Conservation (phyloP, 2,113 vertebrate genomes). For the Calyptommatus sinebrachiatus region DNA sequence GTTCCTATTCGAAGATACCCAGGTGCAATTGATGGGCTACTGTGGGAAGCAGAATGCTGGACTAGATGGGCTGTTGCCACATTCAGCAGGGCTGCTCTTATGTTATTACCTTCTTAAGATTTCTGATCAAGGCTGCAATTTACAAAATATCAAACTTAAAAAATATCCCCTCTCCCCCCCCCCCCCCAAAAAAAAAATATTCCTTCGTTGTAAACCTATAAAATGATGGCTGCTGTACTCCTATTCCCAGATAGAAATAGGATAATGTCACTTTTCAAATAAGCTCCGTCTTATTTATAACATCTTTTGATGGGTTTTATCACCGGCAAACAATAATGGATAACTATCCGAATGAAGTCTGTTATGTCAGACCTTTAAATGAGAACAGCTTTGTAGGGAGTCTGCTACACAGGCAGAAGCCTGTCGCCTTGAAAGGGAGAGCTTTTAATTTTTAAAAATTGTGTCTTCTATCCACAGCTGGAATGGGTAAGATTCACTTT, state of each 20-base stretch:
- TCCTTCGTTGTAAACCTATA: conserved; percentile 51
- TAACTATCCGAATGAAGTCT: conserved; percentile 54
- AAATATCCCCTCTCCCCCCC: conserved; percentile 36
- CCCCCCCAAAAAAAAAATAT: conserved; percentile 35
- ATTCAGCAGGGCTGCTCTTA: too few species aligned
- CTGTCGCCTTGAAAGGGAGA: conserved; percentile 30
- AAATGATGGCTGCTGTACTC: conserved; percentile 54
- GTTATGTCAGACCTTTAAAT: conserved; percentile 46
- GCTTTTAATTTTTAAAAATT: conserved; percentile 48
- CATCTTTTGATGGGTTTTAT: conserved; percentile 65
- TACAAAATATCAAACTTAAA: conserved; percentile 61
- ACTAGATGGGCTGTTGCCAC: too few species aligned
- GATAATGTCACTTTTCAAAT: conserved; percentile 62
- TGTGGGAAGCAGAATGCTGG: too few species aligned
- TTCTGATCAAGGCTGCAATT: conserved; percentile 57
- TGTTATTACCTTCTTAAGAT: conserved; percentile 1
- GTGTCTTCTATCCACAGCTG: conserved; percentile 23
- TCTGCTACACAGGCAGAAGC: conserved; percentile 29
- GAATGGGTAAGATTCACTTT: conserved; percentile 43
- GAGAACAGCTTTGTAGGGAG: conserved; percentile 34
- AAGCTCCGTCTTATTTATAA: conserved; percentile 59
- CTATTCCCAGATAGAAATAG: conserved; percentile 55
- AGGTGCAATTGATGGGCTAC: too few species aligned
- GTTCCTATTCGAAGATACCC: too few species aligned
- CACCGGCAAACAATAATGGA: conserved; percentile 55